Evolutionary conservation across 2,797 vertebrate genomes (phyloP).

Genomic region (Diceros bicornis): DNA sequence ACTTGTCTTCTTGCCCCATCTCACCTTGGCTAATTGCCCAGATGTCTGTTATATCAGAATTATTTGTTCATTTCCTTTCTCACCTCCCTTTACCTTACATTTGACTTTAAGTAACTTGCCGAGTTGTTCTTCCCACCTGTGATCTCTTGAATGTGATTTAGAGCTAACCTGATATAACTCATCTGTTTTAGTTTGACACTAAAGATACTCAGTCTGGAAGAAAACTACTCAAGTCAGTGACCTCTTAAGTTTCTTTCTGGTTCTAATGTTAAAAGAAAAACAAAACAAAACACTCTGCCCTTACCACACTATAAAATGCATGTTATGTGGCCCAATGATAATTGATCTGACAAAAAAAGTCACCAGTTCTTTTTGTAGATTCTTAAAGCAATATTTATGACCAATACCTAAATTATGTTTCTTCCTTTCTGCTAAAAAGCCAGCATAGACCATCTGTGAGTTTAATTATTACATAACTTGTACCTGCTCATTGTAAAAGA

Average conservation of each 20-base stretch:
- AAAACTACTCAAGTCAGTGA: constrained; percentile 52
- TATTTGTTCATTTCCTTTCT: constrained; percentile 60
- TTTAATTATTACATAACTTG: constrained; percentile 48
- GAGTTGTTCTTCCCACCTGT: background rate
- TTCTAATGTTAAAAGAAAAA: constrained; percentile 71
- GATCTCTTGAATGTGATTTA: constrained; percentile 61
- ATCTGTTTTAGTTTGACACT: constrained; percentile 57
- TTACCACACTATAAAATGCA: constrained; percentile 20
- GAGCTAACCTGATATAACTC: constrained; percentile 64
- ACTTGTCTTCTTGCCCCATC: background rate
- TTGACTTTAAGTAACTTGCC: constrained; percentile 53
- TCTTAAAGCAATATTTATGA: constrained; percentile 28
- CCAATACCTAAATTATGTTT: background rate
- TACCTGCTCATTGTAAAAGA: constrained; percentile 21
- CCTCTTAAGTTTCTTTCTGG: constrained; percentile 49
- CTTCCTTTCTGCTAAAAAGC: constrained; percentile 33
- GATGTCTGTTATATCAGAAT: background rate
- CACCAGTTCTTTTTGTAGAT: background rate
- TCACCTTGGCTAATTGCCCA: constrained; percentile 53
- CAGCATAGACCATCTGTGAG: background rate
- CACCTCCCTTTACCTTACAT: constrained; percentile 22
- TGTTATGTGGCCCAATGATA: background rate
- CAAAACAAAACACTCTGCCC: constrained; percentile 27
- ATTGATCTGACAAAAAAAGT: constrained; percentile 13
- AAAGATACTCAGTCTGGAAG: constrained; percentile 62